phyloP scores from a whole-genome alignment of 2,888 invertebrate genomes.

The Hymenopus coronatus region DNA sequence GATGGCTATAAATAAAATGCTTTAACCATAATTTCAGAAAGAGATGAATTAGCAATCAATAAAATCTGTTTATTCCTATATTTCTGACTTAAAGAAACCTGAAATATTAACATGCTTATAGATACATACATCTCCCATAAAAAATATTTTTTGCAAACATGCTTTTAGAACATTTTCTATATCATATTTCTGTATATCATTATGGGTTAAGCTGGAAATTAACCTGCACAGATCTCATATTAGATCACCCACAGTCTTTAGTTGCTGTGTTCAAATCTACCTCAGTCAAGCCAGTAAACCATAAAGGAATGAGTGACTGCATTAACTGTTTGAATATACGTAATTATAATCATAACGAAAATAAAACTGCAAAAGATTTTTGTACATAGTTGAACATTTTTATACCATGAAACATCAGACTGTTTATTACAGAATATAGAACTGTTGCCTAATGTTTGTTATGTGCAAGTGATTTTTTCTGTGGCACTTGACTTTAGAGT shows the following conservation, averaged over 20 bases:
- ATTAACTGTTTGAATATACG: conserved; percentile 20
- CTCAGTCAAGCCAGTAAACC: conserved; percentile 15
- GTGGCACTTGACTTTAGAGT: conserved; percentile 18
- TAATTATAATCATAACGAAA: conserved; percentile 3
- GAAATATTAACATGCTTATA: not conserved
- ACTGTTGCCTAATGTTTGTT: conserved; percentile 31
- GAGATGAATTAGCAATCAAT: no score
- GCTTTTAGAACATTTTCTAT: not conserved
- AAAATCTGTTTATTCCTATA: not conserved
- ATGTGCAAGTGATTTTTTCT: conserved; percentile 19
- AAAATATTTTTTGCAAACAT: not conserved
- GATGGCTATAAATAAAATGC: no score
- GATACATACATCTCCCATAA: not conserved
- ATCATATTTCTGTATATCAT: not conserved
- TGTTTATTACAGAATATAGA: conserved; percentile 26
- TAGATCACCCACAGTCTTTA: not conserved
- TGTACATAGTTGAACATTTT: conserved; percentile 31
- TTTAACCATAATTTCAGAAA: no score
- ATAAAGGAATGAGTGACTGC: conserved; percentile 18
- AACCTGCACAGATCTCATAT: conserved; percentile 3
- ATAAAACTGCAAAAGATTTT: conserved; percentile 15
- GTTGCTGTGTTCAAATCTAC: conserved; percentile 20
- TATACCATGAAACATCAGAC: conserved; percentile 24
- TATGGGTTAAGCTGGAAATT: not conserved
- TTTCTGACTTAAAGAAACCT: not conserved